Evolutionary conservation across 2,888 invertebrate genomes (phyloP), one percentile per base, ranked within the genome.

Genomic region (Drosophila peninsularis): DNA sequence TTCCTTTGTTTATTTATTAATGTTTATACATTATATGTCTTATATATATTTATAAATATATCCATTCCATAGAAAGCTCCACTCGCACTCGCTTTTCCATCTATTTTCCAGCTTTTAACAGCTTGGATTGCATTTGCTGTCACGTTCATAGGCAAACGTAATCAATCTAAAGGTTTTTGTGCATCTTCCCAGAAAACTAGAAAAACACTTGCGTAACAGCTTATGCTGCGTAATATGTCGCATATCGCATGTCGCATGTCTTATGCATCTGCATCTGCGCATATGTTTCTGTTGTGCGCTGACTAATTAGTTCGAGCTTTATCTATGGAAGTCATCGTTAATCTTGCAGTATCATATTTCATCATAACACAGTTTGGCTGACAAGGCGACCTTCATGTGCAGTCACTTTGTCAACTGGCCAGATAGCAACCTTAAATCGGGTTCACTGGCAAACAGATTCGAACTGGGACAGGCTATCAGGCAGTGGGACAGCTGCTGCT

Each of bases 351-450:
- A 70, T 76, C 71, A 71, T 78, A 77, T 77, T 78, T 76, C 76
- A 76, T 63, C 52, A 54, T 65, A 62, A 62, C 78, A 76, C 73
- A 64, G 58, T 62, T 56, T 47, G 45, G 42, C 21, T 68, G 62
- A 58, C 57, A 56, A 19, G 36, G 55, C 58, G 77, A 77, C 77
- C 77, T 78, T 78, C 76, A 64, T 70, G 60, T 66, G 47, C 60
- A 78, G 69, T 73, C 76, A 62, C 73, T 78, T 78, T 79, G 80
- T 79, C 78, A 76, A 47, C 36, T 47, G 53, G 0, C 6, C 44
- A 10, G 49, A 34, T 44, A 45, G 44, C 64, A 75, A 74, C 75
- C 75, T 67, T 66, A 63, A 75, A 69, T 62, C 64, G 69, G 75
- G 62, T 53, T 71, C 57, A 56, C 54, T 57, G 42, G 52, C 42